Evolutionary conservation across 1,140 invertebrate genomes (phyloP).

Genomic region (Trissolcus basalis): DNA sequence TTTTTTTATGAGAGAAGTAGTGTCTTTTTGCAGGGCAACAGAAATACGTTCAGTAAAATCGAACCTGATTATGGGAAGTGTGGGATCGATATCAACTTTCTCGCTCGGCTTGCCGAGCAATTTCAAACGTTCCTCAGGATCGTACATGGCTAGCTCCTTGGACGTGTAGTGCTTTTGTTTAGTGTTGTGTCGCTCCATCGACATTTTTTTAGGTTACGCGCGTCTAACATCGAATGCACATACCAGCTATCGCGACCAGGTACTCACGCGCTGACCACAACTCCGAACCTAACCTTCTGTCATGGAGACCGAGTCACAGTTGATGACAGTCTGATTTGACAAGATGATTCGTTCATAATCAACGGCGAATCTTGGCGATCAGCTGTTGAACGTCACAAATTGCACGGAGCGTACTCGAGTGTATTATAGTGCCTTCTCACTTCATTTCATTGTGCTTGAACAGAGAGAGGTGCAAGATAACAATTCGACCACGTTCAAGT

Average conservation of each 20-base stretch:
- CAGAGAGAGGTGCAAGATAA: not conserved
- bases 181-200: slow-evolving; percentile 20
- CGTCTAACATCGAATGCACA: slow-evolving; percentile 19
- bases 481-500: no score
- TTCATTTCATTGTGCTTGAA: not conserved
- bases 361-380: slow-evolving; percentile 7
- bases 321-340: slow-evolving; percentile 10
- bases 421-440: not conserved
- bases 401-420: not conserved
- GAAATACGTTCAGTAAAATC: not conserved
- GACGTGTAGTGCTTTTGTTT: slow-evolving; percentile 16
- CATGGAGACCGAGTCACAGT: slow-evolving; percentile 14
- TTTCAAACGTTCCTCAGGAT: slow-evolving; percentile 42
- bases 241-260: not conserved
- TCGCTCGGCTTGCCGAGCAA: slow-evolving; percentile 20
- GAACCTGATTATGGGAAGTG: slow-evolving; percentile 25
- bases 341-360: slow-evolving; percentile 9
- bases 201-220: slow-evolving; percentile 16
- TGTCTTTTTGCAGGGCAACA: no score
- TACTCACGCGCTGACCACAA: slow-evolving; percentile 2
- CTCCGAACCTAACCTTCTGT: slow-evolving; percentile 4
- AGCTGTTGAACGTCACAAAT: slow-evolving; percentile 31
- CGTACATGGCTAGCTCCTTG: slow-evolving; percentile 27
- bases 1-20: no score
- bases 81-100: slow-evolving; percentile 33